These are phyloP conservation scores for Shargacucullia verbasci DNA, from an alignment of 2,888 invertebrate genomes.

Conservation along the genomic window DNA sequence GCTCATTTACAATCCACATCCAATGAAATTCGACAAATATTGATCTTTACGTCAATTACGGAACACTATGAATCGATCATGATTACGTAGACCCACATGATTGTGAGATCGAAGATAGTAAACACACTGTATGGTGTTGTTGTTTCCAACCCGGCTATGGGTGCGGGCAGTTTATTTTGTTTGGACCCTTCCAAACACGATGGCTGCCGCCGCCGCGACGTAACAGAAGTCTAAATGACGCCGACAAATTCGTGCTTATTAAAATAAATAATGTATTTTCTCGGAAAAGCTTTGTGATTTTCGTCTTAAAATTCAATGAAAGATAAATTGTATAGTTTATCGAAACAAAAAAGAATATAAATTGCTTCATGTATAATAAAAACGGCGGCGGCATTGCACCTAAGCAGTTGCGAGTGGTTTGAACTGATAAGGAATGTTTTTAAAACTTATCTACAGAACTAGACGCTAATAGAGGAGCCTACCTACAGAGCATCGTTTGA, in stretches of 20 bases:
- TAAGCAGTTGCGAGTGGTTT: background rate
- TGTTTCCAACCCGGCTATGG: slow-evolving; percentile 67
- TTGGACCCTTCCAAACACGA: slow-evolving; percentile 65
- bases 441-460: background rate
- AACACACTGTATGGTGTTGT: slow-evolving; percentile 67
- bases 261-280: slow-evolving; percentile 3
- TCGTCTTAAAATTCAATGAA: background rate
- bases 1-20: slow-evolving; percentile 15
- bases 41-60: background rate
- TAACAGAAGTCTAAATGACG: slow-evolving; percentile 50
- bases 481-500: slow-evolving; percentile 17
- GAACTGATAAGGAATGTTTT: slow-evolving; percentile 3
- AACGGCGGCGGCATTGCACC: background rate
- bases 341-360: background rate
- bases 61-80: slow-evolving; percentile 27
- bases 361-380: background rate
- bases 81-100: slow-evolving; percentile 42
- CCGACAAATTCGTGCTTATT: slow-evolving; percentile 16
- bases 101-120: slow-evolving; percentile 51
- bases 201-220: slow-evolving; percentile 30
- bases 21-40: slow-evolving; percentile 13
- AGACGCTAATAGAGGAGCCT: background rate
- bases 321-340: background rate
- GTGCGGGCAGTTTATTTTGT: slow-evolving; percentile 73
- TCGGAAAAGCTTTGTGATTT: slow-evolving; percentile 10